Base-by-base conservation (phyloP, 2,113 vertebrate genomes). In the Fulmarus glacialis region DNA sequence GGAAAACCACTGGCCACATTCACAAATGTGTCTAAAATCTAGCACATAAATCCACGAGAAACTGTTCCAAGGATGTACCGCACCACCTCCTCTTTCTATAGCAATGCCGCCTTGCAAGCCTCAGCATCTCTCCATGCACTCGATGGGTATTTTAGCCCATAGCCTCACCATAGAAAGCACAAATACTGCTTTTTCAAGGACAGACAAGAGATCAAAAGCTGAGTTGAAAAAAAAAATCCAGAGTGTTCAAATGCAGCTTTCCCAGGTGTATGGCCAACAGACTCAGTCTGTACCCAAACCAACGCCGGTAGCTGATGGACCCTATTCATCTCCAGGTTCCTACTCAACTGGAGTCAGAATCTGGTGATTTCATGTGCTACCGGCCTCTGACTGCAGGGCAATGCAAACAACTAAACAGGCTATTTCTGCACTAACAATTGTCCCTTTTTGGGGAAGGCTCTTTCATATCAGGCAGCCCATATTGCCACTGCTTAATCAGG, bases 401-500 rank as follows among this genome's bases (percentile, higher is more conserved):
- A 67, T 3, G 36, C 12, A 20, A 91, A 95, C 86, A 81, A 79
- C 68, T 63, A 63, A 79, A 52, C 77, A 18, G 89, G 45, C 78
- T 95, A 79, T 88, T 96, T 94, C 88, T 91, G 72, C 73, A 60
- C 80, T 55, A 78, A 89, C 71, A 83, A 63, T 83, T 4, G 0
- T 22, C 82, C 72, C 86, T 92, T 88, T 82, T 67, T 9, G 6
- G 87, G 89, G 70, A 68, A 89, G 52, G 91, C 89, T 92, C 80
- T 87, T 88, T 95, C 59, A 20, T 64, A 81, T 48, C 23, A 2
- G 77, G 91, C 77, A 87, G 92, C 93, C 89, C 96, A 94, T 96
- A 94, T 85, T 96, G 94, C 66, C 89, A 62, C 26, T 0, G 12
- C 91, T 95, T 97, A 93, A 97, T 96, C 95, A 97, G 93, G 93